Base-by-base conservation (phyloP, 23 tunicate species). In the Ascidia mentula region DNA sequence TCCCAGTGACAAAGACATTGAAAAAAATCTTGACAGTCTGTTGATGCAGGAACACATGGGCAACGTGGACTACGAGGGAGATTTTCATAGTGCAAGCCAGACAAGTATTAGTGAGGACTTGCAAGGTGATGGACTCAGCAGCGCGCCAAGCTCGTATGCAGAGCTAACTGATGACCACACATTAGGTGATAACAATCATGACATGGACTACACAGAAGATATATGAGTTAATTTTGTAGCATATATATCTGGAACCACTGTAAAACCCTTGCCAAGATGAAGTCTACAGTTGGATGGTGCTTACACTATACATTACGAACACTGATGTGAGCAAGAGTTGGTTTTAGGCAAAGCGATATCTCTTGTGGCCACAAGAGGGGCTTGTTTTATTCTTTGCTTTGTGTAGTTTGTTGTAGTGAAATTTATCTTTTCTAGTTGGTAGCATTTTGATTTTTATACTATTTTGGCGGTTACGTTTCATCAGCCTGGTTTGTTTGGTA, bases 131-230 rank as follows among this genome's bases (percentile, higher is more conserved):
- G 79, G 90, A 24, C 53, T 79, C 34, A 79, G 80, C 40, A 80
- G 86, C 69, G 46, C 75, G 20, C 82, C 82, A n/a, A 80, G 86
- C 46, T 87, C 86, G 4, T 12, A 59, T 24, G 86, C 75, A 17
- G 91, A 87, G n/a, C 82, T 87, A 5, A 87, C 91, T 40, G 91
- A 87, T 15, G 91, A 87, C 46, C 86, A 42, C 36, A 40, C 91
- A 9, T 34, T 87, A 22, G 59, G 75, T 34, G 86, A 81, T 34
- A 37, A 31, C 8, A 38, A 34, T 0, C 82, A 79, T 17, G 32
- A 69, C 28, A 88, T 79, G 18, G 97, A 92, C 46, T 92, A 92
- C 75, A 87, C 87, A 81, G 91, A 87, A 38, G 92, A 92, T 72
- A 72, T 92, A 26, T 53, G 65, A 53, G n/a, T n/a, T n/a, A n/a